These are phyloP conservation scores for Sinotaia quadrata DNA, from an alignment of 2,888 invertebrate genomes.

Conservation along the genomic window DNA sequence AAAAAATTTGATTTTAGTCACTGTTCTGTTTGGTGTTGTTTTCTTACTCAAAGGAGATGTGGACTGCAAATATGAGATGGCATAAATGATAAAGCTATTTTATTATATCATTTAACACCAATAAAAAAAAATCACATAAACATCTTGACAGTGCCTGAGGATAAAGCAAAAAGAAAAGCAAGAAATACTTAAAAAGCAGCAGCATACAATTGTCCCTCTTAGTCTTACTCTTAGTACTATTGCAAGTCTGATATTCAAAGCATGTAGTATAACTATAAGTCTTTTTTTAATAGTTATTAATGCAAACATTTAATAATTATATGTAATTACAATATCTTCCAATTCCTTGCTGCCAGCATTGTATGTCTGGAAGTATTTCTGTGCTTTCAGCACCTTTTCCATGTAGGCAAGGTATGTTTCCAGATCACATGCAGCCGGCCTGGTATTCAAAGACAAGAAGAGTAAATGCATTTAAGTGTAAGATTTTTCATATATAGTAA, in stretches of 20 bases:
- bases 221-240: too few relatives aligned
- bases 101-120: background rate
- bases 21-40: too few relatives aligned
- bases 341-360: constrained; percentile 94
- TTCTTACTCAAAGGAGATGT: too few relatives aligned
- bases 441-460: constrained; percentile 41
- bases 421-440: constrained; percentile 74
- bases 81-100: too few relatives aligned
- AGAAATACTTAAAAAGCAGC: too few relatives aligned
- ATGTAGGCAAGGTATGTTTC: constrained; percentile 80
- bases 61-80: too few relatives aligned
- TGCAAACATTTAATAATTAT: background rate
- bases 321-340: constrained; percentile 86
- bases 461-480: background rate
- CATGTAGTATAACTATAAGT: too few relatives aligned
- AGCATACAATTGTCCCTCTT: too few relatives aligned
- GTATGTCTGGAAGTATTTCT: constrained; percentile 91
- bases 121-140: background rate
- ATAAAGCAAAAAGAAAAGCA: background rate
- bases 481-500: background rate
- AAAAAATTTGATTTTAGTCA: too few relatives aligned
- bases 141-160: background rate
- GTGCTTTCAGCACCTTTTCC: constrained; percentile 87
- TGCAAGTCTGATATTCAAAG: too few relatives aligned
- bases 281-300: too few relatives aligned